A percentile compares a stretch with the other conserved stretches of the same genome.
Evolutionary conservation across 2,888 invertebrate genomes (phyloP).

Genomic region (Acrobasis consociella): DNA sequence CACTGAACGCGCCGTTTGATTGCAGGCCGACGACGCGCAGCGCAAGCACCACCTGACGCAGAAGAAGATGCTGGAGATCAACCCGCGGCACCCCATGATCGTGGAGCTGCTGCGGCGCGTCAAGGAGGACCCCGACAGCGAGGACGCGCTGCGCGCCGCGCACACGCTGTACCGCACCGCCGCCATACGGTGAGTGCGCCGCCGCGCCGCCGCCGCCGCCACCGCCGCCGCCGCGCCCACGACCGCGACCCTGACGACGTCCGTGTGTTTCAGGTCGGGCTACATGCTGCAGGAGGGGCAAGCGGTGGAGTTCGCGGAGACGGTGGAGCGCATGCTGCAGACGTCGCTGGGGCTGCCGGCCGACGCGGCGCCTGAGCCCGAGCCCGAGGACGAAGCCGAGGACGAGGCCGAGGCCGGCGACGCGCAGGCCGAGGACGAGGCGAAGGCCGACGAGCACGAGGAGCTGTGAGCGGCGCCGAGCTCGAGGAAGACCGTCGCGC

Average conservation of each 20-base stretch:
- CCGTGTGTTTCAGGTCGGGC: slow-evolving; percentile 86
- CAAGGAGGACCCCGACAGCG: slow-evolving; percentile 88
- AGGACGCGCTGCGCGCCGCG: slow-evolving; percentile 91
- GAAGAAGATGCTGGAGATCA: slow-evolving; percentile 98
- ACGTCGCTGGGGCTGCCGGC: slow-evolving; percentile 89
- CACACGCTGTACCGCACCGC: slow-evolving; percentile 95
- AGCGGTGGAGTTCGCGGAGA: slow-evolving; percentile 91
- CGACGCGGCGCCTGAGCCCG: slow-evolving; percentile 81
- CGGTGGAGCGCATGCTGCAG: slow-evolving; percentile 95
- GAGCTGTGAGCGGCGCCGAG: slow-evolving; percentile 48
- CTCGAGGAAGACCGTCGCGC: slow-evolving; percentile 6
- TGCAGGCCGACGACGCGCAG: slow-evolving; percentile 93
- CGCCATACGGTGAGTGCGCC: slow-evolving; percentile 80
- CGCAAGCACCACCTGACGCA: slow-evolving; percentile 94
- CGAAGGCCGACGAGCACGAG: slow-evolving; percentile 50
- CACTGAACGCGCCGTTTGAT: too few relatives aligned
- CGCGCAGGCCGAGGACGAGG: slow-evolving; percentile 27
- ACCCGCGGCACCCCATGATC: slow-evolving; percentile 98
- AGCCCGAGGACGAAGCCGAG: slow-evolving; percentile 37
- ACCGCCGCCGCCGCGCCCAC: too few relatives aligned
- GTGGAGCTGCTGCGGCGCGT: slow-evolving; percentile 93
- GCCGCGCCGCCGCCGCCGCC: too few relatives aligned
- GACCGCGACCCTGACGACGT: too few relatives aligned
- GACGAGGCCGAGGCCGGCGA: slow-evolving; percentile 26
- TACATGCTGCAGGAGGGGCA: slow-evolving; percentile 88